Evolutionary conservation across 2,888 invertebrate genomes (phyloP).

Genomic region (Brenthis ino): DNA sequence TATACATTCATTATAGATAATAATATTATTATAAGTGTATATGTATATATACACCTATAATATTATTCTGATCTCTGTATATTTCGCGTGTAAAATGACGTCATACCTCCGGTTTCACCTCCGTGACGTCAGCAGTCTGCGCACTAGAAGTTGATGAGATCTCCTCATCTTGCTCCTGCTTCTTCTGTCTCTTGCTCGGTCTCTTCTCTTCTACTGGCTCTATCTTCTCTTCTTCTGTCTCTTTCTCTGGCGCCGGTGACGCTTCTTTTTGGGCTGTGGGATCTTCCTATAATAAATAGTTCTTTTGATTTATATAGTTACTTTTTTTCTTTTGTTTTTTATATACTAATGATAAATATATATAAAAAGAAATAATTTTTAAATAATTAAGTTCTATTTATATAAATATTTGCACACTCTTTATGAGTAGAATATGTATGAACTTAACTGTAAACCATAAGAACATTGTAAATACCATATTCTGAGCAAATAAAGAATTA

Average conservation of each 20-base stretch:
- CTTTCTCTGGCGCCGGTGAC: conserved; percentile 60
- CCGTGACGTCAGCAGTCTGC: conserved; percentile 46
- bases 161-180: conserved; percentile 65
- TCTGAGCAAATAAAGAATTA: no score
- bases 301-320: neutral
- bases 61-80: no score
- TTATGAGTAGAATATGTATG: no score
- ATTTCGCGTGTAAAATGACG: no score
- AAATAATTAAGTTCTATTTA: no score
- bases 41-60: neutral
- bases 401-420: no score
- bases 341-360: no score
- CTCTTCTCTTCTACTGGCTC: conserved; percentile 46
- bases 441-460: no score
- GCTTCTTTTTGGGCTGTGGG: conserved; percentile 54
- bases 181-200: conserved; percentile 56
- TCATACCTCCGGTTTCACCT: conserved; percentile 56
- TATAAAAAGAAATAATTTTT: no score
- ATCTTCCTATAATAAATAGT: conserved; percentile 52
- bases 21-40: no score
- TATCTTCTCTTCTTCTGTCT: conserved; percentile 53
- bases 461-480: no score
- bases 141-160: conserved; percentile 68
- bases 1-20: neutral
- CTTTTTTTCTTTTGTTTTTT: no score